Evolutionary conservation across 2,888 invertebrate species (phyloP).

Genomic region (Metalampra italica): DNA sequence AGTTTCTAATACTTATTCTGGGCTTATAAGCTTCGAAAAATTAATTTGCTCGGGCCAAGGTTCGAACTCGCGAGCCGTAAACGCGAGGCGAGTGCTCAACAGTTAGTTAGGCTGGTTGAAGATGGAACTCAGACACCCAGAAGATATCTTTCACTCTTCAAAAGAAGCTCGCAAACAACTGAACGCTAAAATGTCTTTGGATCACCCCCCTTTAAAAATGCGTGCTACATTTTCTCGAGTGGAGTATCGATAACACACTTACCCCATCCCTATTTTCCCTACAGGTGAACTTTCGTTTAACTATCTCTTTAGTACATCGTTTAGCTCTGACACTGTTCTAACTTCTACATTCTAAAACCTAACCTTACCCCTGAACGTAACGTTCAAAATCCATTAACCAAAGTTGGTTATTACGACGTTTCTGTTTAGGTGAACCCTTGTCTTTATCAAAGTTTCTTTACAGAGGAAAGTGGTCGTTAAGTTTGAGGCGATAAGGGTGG

Average conservation of each 20-base stretch:
- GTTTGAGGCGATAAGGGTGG: not conserved
- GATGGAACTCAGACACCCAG: too few species aligned
- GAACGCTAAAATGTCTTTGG: too few species aligned
- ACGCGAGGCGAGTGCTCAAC: too few species aligned
- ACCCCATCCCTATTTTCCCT: slow-evolving; percentile 29
- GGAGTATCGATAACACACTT: not conserved
- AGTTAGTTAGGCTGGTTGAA: too few species aligned
- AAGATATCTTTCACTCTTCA: too few species aligned
- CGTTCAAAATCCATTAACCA: slow-evolving; percentile 1
- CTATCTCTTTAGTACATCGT: slow-evolving; percentile 53
- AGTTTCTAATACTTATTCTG: too few species aligned
- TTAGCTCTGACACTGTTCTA: slow-evolving; percentile 31
- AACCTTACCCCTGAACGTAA: slow-evolving; percentile 6
- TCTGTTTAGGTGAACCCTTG: not conserved
- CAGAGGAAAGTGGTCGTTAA: not conserved
- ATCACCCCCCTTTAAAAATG: too few species aligned
- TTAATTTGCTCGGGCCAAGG: too few species aligned
- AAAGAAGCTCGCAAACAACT: too few species aligned
- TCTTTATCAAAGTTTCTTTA: slow-evolving; percentile 16
- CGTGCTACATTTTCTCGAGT: not conserved
- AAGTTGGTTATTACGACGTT: slow-evolving; percentile 10
- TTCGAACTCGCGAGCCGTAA: too few species aligned
- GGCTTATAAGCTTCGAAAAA: too few species aligned
- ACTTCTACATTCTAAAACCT: slow-evolving; percentile 10
- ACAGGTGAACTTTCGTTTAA: slow-evolving; percentile 51